A percentile compares a stretch with the other conserved stretches of the same genome.
Evolutionary conservation across 2,888 invertebrate genomes (phyloP).

Genomic region (Odontocolon sp.): DNA sequence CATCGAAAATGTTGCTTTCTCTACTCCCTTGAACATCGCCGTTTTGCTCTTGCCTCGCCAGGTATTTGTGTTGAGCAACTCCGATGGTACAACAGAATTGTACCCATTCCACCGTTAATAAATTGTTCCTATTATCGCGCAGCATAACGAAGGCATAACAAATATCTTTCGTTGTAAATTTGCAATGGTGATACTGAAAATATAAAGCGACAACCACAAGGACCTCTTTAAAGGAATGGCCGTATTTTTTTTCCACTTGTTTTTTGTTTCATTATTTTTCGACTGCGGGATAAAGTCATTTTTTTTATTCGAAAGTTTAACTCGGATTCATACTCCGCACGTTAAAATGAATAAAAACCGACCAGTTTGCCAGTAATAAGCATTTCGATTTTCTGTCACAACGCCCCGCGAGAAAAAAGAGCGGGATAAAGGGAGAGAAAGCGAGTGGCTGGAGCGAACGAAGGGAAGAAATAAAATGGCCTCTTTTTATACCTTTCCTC

Average conservation of each 20-base stretch:
- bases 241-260: too few species aligned
- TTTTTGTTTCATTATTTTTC: too few species aligned
- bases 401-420: slow-evolving; percentile 23
- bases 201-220: too few species aligned
- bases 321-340: too few species aligned
- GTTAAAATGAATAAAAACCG: too few species aligned
- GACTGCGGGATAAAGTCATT: too few species aligned
- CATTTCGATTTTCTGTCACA: slow-evolving; percentile 70
- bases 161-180: background rate
- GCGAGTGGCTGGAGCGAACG: slow-evolving; percentile 18
- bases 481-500: slow-evolving; percentile 36
- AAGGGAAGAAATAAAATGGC: slow-evolving; percentile 58
- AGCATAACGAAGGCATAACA: background rate
- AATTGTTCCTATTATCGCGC: slow-evolving; percentile 24
- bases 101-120: slow-evolving; percentile 25
- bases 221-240: too few species aligned
- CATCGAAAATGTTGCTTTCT: slow-evolving; percentile 11
- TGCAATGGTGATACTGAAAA: background rate
- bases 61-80: background rate
- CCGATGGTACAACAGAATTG: slow-evolving; percentile 3
- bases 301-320: too few species aligned
- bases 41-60: background rate
- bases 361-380: slow-evolving; percentile 69
- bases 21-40: background rate
- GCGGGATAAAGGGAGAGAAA: background rate